These are phyloP conservation scores for Pseudanteris insignis DNA, from an alignment of 2,888 invertebrate species.

Conservation along the genomic window DNA sequence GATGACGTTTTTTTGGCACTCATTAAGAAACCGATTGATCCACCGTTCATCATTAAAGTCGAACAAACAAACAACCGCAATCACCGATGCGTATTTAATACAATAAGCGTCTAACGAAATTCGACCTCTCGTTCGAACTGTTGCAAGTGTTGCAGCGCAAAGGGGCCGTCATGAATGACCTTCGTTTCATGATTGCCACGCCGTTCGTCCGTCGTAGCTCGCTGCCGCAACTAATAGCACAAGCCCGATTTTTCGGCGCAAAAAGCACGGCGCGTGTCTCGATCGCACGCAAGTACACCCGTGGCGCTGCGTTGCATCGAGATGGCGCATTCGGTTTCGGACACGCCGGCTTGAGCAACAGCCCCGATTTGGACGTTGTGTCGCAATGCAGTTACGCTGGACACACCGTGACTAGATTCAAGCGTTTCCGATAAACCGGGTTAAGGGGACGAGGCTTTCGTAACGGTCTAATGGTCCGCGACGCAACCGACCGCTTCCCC, in stretches of 20 bases:
- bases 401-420: conserved; percentile 46
- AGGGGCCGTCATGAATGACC: too few relatives aligned
- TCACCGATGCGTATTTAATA: too few relatives aligned
- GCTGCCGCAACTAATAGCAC: conserved; percentile 20
- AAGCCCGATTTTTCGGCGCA: not conserved
- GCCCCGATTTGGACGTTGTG: conserved; percentile 49
- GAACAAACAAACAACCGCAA: too few relatives aligned
- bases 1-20: too few relatives aligned
- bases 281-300: conserved; percentile 12
- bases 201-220: too few relatives aligned
- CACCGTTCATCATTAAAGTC: too few relatives aligned
- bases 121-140: not conserved
- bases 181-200: not conserved
- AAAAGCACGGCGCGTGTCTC: conserved; percentile 8
- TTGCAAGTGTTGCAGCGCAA: too few relatives aligned
- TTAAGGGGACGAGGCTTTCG: conserved; percentile 60
- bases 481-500: conserved; percentile 54
- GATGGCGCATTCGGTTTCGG: conserved; percentile 23
- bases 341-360: conserved; percentile 48
- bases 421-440: conserved; percentile 53
- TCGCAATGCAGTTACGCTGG: conserved; percentile 48
- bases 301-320: conserved; percentile 18
- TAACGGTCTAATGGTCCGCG: conserved; percentile 50
- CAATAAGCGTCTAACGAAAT: not conserved
- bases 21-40: too few relatives aligned